Evolutionary conservation across 2,797 vertebrate species (phyloP), one percentile per base, ranked within the genome.

Genomic region (Antrozous pallidus): DNA sequence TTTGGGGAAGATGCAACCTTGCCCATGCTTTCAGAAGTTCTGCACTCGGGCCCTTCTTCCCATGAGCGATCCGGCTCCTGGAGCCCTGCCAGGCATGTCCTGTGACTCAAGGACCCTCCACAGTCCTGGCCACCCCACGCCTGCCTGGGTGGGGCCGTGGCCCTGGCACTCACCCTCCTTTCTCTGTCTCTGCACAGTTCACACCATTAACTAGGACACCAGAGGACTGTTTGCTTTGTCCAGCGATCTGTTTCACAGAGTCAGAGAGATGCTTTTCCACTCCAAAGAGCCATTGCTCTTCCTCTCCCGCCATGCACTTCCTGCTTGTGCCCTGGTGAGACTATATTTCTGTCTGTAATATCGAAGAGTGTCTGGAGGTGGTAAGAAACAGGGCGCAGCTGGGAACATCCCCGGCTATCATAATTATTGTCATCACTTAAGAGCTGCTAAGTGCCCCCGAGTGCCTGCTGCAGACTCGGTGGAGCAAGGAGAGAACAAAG

Each of bases 261-360:
- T 42, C 22, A 18, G 31, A 17, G 8, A 51, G 47, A n/a, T 75
- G 17, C 88, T 84, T 90, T 87, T 71, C 67, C 40, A 54, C 77
- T 82, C 67, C 0, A 31, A 56, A 75, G 17, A 20, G 75, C 63
- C 51, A 38, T 82, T 87, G 95, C 56, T 86, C 74, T 61, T 58
- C 58, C 45, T 83, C 45, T 93, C 17, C 67, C n/a, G 22, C 28
- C 8, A 28, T 5, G n/a, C 61, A 69, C 51, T 40, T 71, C 70
- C 79, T 49, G 49, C 56, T 85, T 71, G 65, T 84, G 28, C 8
- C 8, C 63, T 38, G 45, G 81, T 33, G 56, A 84, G 74, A 69
- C 83, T 81, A 75, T 45, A 91, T 71, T 95, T 94, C 83, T 85
- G 45, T 54, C 49, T 84, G 73, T 78, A 93, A 91, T 74, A 33